Conservation (phyloP, 2,888 invertebrate species). For the Eupithecia subfuscata region DNA sequence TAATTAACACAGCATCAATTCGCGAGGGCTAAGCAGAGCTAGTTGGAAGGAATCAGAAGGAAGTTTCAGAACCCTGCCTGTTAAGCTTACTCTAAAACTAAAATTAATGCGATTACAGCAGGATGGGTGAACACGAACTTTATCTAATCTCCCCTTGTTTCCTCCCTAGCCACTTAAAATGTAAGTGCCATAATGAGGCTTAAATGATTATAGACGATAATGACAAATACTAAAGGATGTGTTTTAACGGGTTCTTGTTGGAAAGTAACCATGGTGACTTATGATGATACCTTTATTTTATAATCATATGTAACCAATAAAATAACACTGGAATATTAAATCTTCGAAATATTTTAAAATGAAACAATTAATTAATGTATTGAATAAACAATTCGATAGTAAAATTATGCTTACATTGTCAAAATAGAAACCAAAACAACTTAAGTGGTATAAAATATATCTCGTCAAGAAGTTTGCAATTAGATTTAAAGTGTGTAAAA, state of each 20-base stretch:
- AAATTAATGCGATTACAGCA: constrained; percentile 60
- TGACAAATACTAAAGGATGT: constrained; percentile 52
- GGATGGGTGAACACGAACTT: constrained; percentile 49
- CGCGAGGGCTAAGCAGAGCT: not conserved
- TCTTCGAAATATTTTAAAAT: not conserved
- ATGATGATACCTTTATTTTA: not conserved
- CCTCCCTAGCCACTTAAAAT: constrained; percentile 61
- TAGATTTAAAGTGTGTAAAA: not conserved
- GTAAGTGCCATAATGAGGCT: constrained; percentile 55
- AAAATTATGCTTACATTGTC: too few relatives aligned
- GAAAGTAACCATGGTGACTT: not conserved
- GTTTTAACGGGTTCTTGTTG: constrained; percentile 22
- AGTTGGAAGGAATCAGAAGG: not conserved
- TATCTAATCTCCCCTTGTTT: constrained; percentile 72
- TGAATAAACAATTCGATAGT: not conserved
- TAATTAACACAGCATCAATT: not conserved
- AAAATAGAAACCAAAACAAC: not conserved
- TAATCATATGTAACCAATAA: not conserved
- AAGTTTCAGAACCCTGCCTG: not conserved
- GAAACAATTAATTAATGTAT: not conserved
- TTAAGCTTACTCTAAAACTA: constrained; percentile 37
- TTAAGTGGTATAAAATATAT: not conserved
- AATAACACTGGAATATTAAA: not conserved
- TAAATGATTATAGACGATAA: constrained; percentile 57
- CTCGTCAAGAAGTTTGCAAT: not conserved